Conservation (phyloP, 2,113 vertebrate species). For the Osmerus mordax region DNA sequence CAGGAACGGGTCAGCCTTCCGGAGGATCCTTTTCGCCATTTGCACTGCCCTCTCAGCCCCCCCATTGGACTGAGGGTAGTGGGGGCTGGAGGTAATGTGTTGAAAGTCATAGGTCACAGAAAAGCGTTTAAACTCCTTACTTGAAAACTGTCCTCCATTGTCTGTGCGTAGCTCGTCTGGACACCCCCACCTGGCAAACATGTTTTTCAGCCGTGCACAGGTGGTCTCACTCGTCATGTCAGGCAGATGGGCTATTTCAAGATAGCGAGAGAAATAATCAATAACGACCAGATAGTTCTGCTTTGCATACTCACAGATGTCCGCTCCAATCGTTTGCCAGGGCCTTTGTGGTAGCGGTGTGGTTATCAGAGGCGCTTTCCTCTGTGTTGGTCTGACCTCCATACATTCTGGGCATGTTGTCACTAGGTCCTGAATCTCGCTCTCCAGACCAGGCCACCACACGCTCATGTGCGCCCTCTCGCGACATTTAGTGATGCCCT, state of each 20-base stretch:
- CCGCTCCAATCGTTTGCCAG: constrained; percentile 10
- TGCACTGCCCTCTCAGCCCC: no score
- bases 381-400: not conserved
- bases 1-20: no score
- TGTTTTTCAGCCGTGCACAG: constrained; percentile 8
- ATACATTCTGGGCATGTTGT: not conserved
- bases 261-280: constrained; percentile 14
- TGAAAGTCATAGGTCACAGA: not conserved
- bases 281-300: constrained; percentile 16
- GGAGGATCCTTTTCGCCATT: no score
- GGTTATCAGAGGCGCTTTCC: not conserved
- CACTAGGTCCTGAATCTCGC: not conserved
- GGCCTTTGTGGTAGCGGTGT: not conserved
- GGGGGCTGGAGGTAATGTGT: no score
- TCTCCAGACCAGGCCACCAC: constrained; percentile 2
- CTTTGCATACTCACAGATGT: constrained; percentile 18
- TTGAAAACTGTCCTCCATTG: constrained; percentile 9
- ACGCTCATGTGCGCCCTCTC: not conserved
- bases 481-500: not conserved
- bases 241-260: constrained; percentile 13
- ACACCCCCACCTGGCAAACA: constrained; percentile 17
- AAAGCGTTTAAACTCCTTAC: not conserved
- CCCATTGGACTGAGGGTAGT: no score
- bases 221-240: constrained; percentile 6
- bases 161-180: constrained; percentile 16